phyloP scores from a whole-genome alignment of 2,888 invertebrate genomes.

The Ichneumoninae sp. region DNA sequence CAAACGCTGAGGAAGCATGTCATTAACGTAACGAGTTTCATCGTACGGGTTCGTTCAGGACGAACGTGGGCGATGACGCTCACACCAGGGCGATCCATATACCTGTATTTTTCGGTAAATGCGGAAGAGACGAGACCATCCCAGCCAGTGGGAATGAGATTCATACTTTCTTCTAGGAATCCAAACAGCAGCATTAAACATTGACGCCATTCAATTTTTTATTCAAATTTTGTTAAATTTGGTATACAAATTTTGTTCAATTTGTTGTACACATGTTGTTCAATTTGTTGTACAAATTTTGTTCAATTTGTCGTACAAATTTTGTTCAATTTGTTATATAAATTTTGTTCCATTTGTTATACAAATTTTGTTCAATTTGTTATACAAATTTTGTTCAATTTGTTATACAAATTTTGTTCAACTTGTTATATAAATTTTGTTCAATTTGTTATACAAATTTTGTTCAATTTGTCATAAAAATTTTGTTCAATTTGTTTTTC shows the following conservation, averaged over 20 bases:
- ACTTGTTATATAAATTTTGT: too few species aligned
- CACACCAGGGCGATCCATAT: slow-evolving; percentile 46
- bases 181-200: neutral
- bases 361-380: neutral
- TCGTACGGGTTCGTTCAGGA: slow-evolving; percentile 64
- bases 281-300: neutral
- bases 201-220: neutral
- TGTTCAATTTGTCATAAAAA: too few species aligned
- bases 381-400: too few species aligned
- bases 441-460: too few species aligned
- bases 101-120: neutral
- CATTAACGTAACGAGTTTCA: slow-evolving; percentile 65
- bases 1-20: slow-evolving; percentile 59
- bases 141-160: neutral
- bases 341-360: neutral
- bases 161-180: neutral
- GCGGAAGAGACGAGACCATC: neutral
- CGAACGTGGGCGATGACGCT: slow-evolving; percentile 66
- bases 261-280: neutral
- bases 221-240: neutral
- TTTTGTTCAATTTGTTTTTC: too few species aligned
- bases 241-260: too few species aligned
- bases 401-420: too few species aligned
- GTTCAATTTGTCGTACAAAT: neutral
- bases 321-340: too few species aligned